Conservation (phyloP, 2,113 vertebrate genomes). For the Pterocles gutturalis region DNA sequence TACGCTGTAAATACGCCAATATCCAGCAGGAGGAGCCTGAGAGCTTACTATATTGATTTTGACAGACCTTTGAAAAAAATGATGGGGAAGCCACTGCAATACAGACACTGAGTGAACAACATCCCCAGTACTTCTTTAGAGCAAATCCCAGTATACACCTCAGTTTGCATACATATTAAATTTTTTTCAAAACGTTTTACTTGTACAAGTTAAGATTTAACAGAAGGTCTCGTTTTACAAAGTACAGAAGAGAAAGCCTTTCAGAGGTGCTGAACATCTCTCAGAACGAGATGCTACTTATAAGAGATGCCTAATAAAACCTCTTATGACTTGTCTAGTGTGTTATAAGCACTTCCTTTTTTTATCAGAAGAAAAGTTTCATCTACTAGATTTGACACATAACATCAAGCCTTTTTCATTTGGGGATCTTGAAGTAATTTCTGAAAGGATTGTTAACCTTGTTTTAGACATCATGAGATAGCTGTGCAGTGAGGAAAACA, state of each 20-base stretch:
- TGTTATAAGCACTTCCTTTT: neutral
- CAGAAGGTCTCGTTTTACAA: neutral
- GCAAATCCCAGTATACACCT: neutral
- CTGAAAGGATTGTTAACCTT: neutral
- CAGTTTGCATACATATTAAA: neutral
- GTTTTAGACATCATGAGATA: neutral
- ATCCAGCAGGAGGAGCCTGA: neutral
- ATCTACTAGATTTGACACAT: neutral
- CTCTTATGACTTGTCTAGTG: neutral
- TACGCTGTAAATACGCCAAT: accelerated
- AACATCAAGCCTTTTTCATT: neutral
- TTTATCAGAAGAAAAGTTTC: neutral
- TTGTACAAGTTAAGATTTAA: neutral
- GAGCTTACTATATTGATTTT: neutral
- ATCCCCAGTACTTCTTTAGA: neutral
- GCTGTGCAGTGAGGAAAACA: neutral
- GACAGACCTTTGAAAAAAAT: neutral
- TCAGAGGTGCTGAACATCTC: neutral
- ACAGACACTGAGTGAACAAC: neutral
- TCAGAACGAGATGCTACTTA: neutral
- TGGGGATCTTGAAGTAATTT: neutral
- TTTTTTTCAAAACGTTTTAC: neutral
- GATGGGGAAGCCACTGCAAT: neutral
- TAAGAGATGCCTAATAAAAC: neutral
- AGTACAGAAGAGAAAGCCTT: neutral